phyloP scores from a whole-genome alignment of 1,140 invertebrate species.

The Oncopeltus fasciatus region DNA sequence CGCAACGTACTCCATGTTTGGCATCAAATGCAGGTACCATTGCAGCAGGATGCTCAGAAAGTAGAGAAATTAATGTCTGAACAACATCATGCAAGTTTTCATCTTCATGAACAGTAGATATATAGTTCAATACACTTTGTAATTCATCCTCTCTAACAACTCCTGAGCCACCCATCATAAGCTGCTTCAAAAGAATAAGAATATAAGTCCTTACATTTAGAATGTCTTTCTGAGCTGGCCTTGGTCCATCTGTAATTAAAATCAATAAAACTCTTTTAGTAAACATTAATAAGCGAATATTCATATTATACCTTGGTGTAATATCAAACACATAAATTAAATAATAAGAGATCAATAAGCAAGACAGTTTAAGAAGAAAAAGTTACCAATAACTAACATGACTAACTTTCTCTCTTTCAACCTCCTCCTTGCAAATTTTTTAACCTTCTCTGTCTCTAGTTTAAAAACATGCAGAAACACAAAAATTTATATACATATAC shows the following conservation, averaged over 20 bases:
- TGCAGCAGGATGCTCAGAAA: conserved; percentile 94
- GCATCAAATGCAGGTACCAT: conserved; percentile 98
- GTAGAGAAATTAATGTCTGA: conserved; percentile 88
- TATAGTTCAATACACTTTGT: conserved; percentile 93
- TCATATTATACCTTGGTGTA: too few species aligned
- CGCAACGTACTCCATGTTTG: conserved; percentile 87
- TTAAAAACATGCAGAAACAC: too few species aligned
- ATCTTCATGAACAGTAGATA: conserved; percentile 53
- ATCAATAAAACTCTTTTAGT: too few species aligned
- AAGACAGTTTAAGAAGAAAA: too few species aligned
- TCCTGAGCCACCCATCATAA: conserved; percentile 92
- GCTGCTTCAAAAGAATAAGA: conserved; percentile 85
- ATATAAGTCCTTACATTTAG: conserved; percentile 88
- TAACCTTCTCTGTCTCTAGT: too few species aligned
- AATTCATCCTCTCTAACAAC: conserved; percentile 96
- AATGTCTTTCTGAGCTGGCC: conserved; percentile 86
- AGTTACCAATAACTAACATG: too few species aligned
- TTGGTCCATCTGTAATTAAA: conserved; percentile 64
- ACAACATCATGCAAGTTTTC: conserved; percentile 97
- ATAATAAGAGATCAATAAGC: too few species aligned
- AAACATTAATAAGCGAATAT: too few species aligned
- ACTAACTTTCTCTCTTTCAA: too few species aligned
- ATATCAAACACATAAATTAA: too few species aligned
- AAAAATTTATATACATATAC: too few species aligned
- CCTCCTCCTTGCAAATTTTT: too few species aligned